Evolutionary conservation across 2,113 vertebrate genomes (phyloP).

Genomic region (Trematocara stigmaticum): DNA sequence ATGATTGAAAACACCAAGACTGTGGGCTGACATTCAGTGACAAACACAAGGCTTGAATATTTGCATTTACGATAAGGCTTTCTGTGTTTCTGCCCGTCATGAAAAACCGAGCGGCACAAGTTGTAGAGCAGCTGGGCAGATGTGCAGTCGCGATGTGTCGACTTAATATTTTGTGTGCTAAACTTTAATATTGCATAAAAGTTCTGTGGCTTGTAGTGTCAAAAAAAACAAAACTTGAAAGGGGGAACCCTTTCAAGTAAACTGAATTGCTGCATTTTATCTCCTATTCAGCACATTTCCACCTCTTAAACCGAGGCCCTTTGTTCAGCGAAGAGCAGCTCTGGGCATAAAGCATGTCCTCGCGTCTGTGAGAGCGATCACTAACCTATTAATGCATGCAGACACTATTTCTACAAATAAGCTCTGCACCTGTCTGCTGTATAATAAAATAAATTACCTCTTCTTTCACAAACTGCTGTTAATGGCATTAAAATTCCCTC

Average conservation of each 20-base stretch:
- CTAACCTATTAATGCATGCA: background rate
- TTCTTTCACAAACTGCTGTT: background rate
- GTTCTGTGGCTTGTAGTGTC: background rate
- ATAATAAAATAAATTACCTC: conserved; percentile 25
- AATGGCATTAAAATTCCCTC: background rate
- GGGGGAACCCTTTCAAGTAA: too few relatives aligned
- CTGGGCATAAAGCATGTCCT: background rate
- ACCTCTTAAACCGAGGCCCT: background rate
- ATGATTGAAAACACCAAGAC: background rate
- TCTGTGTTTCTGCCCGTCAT: background rate
- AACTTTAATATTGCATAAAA: background rate
- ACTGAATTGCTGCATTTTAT: background rate
- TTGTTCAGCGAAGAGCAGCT: background rate
- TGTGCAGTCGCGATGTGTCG: background rate
- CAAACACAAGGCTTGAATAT: background rate
- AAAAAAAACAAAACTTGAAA: rapidly evolving
- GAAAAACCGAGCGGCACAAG: background rate
- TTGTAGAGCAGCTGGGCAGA: background rate
- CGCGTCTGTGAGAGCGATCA: background rate
- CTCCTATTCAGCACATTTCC: background rate
- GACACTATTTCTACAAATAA: conserved; percentile 15
- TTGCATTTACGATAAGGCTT: conserved; percentile 22
- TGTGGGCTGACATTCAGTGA: background rate
- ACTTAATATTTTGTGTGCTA: background rate
- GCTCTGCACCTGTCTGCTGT: background rate